These are phyloP conservation scores for Brachyhypopomus occidentalis DNA, from an alignment of 2,113 vertebrate species.

Conservation along the genomic window DNA sequence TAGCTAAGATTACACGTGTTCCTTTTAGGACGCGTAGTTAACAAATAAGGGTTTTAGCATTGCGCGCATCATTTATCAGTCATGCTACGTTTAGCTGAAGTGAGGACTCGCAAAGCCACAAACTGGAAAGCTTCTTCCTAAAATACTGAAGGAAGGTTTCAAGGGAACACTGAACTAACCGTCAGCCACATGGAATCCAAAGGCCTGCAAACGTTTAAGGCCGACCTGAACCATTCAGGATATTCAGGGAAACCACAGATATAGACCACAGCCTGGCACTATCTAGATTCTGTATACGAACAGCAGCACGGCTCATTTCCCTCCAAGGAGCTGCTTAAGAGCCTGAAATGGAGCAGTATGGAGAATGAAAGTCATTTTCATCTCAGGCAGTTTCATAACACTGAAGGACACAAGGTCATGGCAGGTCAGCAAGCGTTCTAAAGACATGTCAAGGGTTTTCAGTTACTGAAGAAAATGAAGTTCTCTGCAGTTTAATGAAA, in stretches of 20 bases:
- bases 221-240: not conserved
- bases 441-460: too few relatives aligned
- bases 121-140: too few relatives aligned
- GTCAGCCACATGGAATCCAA: not conserved
- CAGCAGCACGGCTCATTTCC: not conserved
- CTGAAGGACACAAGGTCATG: not conserved
- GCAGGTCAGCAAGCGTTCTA: not conserved
- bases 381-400: not conserved
- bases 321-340: not conserved
- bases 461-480: too few relatives aligned
- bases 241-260: slow-evolving; percentile 4
- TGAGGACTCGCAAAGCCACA: too few relatives aligned
- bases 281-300: slow-evolving; percentile 10
- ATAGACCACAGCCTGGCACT: not conserved
- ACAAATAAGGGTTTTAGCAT: too few relatives aligned
- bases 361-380: not conserved
- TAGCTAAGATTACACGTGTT: too few relatives aligned
- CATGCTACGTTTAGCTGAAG: too few relatives aligned
- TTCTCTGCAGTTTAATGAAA: too few relatives aligned
- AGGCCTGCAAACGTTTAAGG: not conserved
- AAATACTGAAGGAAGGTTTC: too few relatives aligned
- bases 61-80: too few relatives aligned
- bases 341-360: not conserved
- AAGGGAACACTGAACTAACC: too few relatives aligned
- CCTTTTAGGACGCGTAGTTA: too few relatives aligned